Evolutionary conservation across 2,888 invertebrate species (phyloP).

Genomic region (Andricus quercusramuli): DNA sequence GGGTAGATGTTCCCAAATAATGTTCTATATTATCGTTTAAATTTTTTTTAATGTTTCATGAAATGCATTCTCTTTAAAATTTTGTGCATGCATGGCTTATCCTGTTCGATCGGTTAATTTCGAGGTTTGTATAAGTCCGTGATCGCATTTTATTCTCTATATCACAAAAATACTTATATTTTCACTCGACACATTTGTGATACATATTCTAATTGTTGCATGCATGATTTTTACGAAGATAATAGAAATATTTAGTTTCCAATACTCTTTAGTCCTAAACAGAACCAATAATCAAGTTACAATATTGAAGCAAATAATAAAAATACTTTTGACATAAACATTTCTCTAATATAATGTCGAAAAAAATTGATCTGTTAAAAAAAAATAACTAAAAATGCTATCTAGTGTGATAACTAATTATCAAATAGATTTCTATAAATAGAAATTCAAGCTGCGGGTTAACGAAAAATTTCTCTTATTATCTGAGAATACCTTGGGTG

Average conservation of each 20-base stretch:
- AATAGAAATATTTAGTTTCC: neutral
- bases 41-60: conserved; percentile 37
- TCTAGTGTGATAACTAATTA: neutral
- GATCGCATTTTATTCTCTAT: conserved; percentile 21
- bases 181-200: neutral
- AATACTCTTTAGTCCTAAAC: neutral
- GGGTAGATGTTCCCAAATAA: conserved; percentile 1
- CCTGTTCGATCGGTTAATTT: conserved; percentile 30
- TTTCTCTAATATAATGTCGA: too few relatives aligned
- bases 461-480: conserved; percentile 3
- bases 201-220: neutral
- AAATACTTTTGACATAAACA: too few relatives aligned
- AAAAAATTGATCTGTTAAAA: too few relatives aligned
- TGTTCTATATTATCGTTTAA: neutral
- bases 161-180: neutral
- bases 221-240: neutral
- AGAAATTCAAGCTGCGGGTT: conserved; percentile 16
- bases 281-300: neutral
- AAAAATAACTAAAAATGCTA: neutral
- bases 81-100: conserved; percentile 42
- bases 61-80: conserved; percentile 28
- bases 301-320: neutral
- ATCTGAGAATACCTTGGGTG: neutral
- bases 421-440: neutral
- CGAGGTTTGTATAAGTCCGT: conserved; percentile 39